Evolutionary conservation across 2,888 invertebrate genomes (phyloP).

Genomic region (Meiosimyza platycephala): DNA sequence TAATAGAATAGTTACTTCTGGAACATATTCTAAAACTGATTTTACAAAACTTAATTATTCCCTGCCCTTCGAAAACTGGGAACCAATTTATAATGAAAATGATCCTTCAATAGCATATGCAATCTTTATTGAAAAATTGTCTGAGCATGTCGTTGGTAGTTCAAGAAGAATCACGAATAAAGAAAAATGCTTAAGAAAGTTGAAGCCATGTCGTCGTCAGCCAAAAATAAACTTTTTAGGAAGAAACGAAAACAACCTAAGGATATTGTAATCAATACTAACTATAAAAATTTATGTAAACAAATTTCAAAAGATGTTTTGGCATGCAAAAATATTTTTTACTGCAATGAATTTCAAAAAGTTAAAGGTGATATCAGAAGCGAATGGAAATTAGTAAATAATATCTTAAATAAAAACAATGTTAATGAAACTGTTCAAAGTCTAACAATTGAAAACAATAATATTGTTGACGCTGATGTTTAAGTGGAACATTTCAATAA

Average conservation of each 20-base stretch:
- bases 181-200: background rate
- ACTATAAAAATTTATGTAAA: background rate
- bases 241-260: background rate
- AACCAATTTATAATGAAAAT: too few relatives aligned
- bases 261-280: background rate
- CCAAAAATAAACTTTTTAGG: background rate
- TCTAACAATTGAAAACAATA: too few relatives aligned
- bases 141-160: background rate
- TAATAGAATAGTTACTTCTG: too few relatives aligned
- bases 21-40: too few relatives aligned
- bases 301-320: background rate
- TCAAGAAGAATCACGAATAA: background rate
- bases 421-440: too few relatives aligned
- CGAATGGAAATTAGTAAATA: too few relatives aligned
- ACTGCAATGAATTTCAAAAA: background rate
- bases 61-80: too few relatives aligned
- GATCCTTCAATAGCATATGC: too few relatives aligned
- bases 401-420: too few relatives aligned
- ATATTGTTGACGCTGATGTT: background rate
- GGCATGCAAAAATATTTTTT: background rate
- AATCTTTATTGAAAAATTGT: background rate
- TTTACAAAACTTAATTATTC: too few relatives aligned
- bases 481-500: background rate
- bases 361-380: too few relatives aligned
- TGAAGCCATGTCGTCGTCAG: too few relatives aligned